These are phyloP conservation scores for Limonius californicus DNA, from an alignment of 1,140 invertebrate species.

Conservation along the genomic window DNA sequence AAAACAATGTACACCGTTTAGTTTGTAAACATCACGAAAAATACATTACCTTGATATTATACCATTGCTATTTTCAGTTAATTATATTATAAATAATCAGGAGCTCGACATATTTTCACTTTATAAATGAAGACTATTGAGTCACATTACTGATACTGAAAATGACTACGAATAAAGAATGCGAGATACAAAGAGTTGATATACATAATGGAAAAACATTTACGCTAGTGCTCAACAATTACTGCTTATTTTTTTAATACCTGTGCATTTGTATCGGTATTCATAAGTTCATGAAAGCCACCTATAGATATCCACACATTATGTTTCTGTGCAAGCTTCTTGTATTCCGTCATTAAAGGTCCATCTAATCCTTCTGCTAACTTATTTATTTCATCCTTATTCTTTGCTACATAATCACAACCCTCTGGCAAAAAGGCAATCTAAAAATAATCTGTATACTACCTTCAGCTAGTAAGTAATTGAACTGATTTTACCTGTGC, in stretches of 20 bases:
- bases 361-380: conserved; percentile 75
- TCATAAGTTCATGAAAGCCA: conserved; percentile 72
- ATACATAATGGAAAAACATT: no score
- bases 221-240: no score
- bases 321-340: conserved; percentile 65
- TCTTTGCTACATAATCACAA: conserved; percentile 85
- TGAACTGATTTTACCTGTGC: conserved; percentile 58
- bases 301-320: conserved; percentile 92
- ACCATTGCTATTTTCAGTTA: no score
- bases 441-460: conserved; percentile 60
- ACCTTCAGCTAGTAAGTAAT: conserved; percentile 18
- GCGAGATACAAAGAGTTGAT: no score
- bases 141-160: no score
- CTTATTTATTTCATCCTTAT: conserved; percentile 64
- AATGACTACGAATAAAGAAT: no score
- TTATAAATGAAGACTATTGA: no score
- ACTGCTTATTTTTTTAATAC: conserved; percentile 30
- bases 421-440: conserved; percentile 95
- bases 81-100: no score
- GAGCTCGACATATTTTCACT: no score
- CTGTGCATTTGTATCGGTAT: conserved; percentile 32
- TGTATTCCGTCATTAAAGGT: conserved; percentile 64
- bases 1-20: no score
- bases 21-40: no score
- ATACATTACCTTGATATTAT: no score